These are phyloP conservation scores for Zophobas atratus DNA, from an alignment of 1,140 invertebrate genomes.

Conservation along the genomic window DNA sequence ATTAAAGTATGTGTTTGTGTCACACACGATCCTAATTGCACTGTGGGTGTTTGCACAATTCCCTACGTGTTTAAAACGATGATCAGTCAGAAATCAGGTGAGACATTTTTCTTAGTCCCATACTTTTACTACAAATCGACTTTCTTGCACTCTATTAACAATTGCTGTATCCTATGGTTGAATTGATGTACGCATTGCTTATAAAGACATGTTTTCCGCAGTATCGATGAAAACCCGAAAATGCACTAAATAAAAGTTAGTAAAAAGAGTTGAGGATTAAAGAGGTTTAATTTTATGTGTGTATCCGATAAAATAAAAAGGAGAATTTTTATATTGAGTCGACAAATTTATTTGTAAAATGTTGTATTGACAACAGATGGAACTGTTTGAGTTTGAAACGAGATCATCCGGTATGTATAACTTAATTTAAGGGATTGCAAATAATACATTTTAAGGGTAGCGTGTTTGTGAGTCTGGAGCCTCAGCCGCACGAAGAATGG, in stretches of 20 bases:
- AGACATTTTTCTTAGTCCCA: slow-evolving; percentile 34
- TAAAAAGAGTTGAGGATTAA: slow-evolving; percentile 40
- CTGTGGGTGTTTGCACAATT: slow-evolving; percentile 48
- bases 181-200: slow-evolving; percentile 46
- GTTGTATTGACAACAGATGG: slow-evolving; percentile 37
- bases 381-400: slow-evolving; percentile 41
- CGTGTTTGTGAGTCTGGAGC: slow-evolving; percentile 55
- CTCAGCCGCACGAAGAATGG: neutral
- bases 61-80: slow-evolving; percentile 34
- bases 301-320: slow-evolving; percentile 44
- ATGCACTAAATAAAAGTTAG: slow-evolving; percentile 25
- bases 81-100: slow-evolving; percentile 37
- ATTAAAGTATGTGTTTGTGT: slow-evolving; percentile 18
- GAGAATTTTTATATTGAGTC: slow-evolving; percentile 50
- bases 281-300: slow-evolving; percentile 44
- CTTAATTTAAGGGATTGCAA: slow-evolving; percentile 45
- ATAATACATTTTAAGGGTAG: slow-evolving; percentile 48
- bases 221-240: slow-evolving; percentile 52
- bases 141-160: slow-evolving; percentile 31
- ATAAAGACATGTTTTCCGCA: slow-evolving; percentile 56
- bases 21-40: slow-evolving; percentile 41
- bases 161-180: slow-evolving; percentile 26
- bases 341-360: slow-evolving; percentile 44
- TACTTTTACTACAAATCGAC: slow-evolving; percentile 17
- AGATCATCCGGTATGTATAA: slow-evolving; percentile 53